Evolutionary conservation across 2,113 vertebrate species (phyloP).

Genomic region (Pygoscelis antarcticus): DNA sequence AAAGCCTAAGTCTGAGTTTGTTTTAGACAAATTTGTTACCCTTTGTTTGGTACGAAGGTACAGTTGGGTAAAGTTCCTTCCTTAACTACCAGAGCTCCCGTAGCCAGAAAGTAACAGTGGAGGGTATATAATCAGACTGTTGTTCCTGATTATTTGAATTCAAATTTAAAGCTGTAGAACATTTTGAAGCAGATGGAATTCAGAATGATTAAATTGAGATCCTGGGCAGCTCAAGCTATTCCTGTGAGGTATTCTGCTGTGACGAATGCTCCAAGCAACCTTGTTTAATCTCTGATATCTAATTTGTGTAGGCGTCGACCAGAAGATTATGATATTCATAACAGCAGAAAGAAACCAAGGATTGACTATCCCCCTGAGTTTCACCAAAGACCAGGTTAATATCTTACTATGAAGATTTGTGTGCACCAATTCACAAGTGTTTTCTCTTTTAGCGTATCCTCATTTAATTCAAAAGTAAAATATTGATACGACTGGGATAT

Average conservation of each 20-base stretch:
- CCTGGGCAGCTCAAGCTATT: conserved; percentile 43
- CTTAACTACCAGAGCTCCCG: neutral
- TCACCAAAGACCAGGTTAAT: conserved; percentile 97
- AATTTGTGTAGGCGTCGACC: conserved; percentile 97
- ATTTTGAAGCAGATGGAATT: neutral
- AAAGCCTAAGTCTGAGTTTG: neutral
- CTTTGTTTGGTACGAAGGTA: neutral
- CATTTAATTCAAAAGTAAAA: neutral
- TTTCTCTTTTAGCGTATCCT: conserved; percentile 5
- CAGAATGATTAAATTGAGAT: neutral
- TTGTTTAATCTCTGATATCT: conserved; percentile 87
- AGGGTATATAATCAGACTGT: neutral
- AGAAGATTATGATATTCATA: conserved; percentile 98
- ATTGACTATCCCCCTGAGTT: conserved; percentile 95
- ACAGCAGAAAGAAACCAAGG: conserved; percentile 96
- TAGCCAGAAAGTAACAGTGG: neutral
- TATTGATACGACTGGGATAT: neutral
- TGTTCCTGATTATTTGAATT: neutral
- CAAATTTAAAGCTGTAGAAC: conserved; percentile 8
- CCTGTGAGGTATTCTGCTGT: conserved; percentile 68
- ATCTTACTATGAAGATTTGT: conserved; percentile 80
- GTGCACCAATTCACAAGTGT: conserved; percentile 29
- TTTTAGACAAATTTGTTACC: neutral
- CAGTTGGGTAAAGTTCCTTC: neutral
- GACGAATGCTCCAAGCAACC: conserved; percentile 54